A percentile compares a stretch with the other conserved stretches of the same genome.
Evolutionary conservation across 2,797 vertebrate genomes (phyloP).

Genomic region (Gymnodraco acuticeps): DNA sequence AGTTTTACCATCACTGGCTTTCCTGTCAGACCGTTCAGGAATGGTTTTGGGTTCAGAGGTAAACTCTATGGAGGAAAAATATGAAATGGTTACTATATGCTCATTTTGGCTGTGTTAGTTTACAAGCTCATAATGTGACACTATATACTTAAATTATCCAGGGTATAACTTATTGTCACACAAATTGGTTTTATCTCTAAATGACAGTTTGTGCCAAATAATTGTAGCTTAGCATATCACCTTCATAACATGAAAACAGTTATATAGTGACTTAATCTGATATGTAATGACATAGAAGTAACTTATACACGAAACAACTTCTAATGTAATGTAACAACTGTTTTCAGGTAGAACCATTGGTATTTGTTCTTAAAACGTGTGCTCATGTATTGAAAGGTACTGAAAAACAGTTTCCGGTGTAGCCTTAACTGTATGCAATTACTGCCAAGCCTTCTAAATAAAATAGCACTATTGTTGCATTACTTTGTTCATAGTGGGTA

Average conservation of each 20-base stretch:
- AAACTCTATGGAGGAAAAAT: constrained; percentile 87
- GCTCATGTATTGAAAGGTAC: too few species aligned
- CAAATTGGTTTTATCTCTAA: neutral
- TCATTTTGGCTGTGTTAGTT: neutral
- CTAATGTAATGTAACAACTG: too few species aligned
- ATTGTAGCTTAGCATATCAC: neutral
- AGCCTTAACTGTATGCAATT: neutral
- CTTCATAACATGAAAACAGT: neutral
- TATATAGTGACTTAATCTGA: neutral
- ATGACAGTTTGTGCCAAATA: neutral
- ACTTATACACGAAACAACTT: too few species aligned
- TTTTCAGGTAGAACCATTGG: too few species aligned
- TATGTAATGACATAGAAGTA: too few species aligned
- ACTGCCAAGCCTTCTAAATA: neutral
- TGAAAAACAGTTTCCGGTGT: neutral
- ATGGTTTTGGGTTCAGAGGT: constrained; percentile 97
- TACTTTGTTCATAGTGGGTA: neutral
- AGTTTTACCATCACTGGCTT: constrained; percentile 99
- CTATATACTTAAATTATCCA: neutral
- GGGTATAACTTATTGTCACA: neutral
- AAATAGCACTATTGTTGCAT: neutral
- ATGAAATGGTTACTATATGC: neutral
- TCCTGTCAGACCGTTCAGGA: constrained; percentile 96
- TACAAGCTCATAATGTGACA: neutral
- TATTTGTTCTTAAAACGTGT: too few species aligned